Conservation (phyloP, 2,888 invertebrate genomes). For the Apoda limacodes region DNA sequence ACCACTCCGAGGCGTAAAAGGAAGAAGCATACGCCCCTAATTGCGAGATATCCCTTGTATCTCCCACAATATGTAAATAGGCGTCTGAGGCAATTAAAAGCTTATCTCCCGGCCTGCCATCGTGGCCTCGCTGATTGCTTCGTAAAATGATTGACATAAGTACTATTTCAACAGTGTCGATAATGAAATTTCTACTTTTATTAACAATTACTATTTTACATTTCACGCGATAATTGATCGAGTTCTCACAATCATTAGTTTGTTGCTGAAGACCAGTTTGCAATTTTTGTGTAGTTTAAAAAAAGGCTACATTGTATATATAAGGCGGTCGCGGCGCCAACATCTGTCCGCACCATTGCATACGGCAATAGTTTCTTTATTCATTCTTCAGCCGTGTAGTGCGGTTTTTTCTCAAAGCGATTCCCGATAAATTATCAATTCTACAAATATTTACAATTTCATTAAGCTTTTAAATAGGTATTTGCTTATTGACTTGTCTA, state of each 20-base stretch:
- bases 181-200: constrained; percentile 62
- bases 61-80: constrained; percentile 65
- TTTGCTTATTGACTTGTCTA: constrained; percentile 32
- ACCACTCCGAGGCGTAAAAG: constrained; percentile 50
- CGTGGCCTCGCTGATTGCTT: constrained; percentile 52
- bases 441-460: constrained; percentile 50
- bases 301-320: constrained; percentile 35
- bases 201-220: constrained; percentile 66
- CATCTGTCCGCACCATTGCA: constrained; percentile 30
- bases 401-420: constrained; percentile 34
- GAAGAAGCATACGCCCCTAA: constrained; percentile 59
- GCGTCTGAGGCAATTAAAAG: constrained; percentile 64
- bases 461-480: constrained; percentile 37
- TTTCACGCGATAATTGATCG: constrained; percentile 64
- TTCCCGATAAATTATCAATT: constrained; percentile 48
- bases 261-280: constrained; percentile 50
- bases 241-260: constrained; percentile 66
- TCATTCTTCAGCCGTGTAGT: too few relatives aligned
- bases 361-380: too few relatives aligned
- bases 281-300: constrained; percentile 44
- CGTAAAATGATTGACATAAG: constrained; percentile 66
- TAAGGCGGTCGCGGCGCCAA: constrained; percentile 43
- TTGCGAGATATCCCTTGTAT: constrained; percentile 62
- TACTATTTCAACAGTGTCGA: constrained; percentile 58
- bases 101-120: constrained; percentile 58